Conservation (phyloP, 2,888 invertebrate genomes). For the Drosophila mercatorum region DNA sequence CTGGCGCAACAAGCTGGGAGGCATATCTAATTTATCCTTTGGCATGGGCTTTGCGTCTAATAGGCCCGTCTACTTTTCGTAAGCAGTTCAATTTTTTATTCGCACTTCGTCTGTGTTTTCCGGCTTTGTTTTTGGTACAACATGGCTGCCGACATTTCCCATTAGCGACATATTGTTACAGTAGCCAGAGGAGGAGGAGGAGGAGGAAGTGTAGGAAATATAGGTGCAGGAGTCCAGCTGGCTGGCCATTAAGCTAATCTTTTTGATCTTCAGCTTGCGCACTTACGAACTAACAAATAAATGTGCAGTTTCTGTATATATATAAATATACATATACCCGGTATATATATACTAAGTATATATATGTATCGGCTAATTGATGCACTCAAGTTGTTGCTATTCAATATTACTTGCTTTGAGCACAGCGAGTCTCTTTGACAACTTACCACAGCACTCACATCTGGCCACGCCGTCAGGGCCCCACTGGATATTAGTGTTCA, state of each 20-base stretch:
- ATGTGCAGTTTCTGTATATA: background rate
- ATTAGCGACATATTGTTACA: constrained; percentile 67
- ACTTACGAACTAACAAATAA: background rate
- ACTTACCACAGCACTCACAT: too few species aligned
- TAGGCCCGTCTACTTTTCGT: constrained; percentile 67
- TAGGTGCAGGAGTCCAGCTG: constrained; percentile 1
- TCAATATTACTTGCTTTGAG: too few species aligned
- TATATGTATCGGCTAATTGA: too few species aligned
- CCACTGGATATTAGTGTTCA: too few species aligned
- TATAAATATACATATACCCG: too few species aligned
- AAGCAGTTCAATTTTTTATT: constrained; percentile 78
- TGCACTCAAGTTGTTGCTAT: too few species aligned
- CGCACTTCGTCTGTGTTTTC: constrained; percentile 50
- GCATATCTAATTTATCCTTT: constrained; percentile 57
- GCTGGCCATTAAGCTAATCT: constrained; percentile 56
- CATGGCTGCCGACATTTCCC: constrained; percentile 48
- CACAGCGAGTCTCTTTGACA: too few species aligned
- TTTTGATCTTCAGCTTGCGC: constrained; percentile 38
- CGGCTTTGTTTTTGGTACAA: constrained; percentile 59
- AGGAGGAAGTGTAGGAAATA: background rate
- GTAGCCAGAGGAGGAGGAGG: background rate
- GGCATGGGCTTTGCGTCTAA: constrained; percentile 62
- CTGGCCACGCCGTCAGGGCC: too few species aligned
- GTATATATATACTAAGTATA: too few species aligned
- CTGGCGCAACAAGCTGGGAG: constrained; percentile 40